Evolutionary conservation across 1,140 invertebrate genomes (phyloP).

Genomic region (Chironomus striatipennis): DNA sequence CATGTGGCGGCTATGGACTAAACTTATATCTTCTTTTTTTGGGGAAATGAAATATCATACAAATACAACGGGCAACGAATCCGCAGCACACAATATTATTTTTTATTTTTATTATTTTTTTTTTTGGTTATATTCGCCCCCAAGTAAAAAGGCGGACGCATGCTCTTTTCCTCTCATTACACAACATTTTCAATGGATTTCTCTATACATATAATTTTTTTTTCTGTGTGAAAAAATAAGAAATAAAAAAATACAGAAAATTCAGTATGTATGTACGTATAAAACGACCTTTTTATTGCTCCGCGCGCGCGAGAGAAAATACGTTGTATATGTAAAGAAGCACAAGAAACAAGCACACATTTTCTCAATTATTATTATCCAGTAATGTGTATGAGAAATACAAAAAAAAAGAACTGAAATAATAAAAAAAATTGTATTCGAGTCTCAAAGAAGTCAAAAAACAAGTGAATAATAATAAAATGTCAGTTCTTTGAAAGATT

Average conservation of each 20-base stretch:
- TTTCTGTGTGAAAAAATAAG: no score
- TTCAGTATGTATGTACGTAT: background rate
- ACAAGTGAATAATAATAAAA: conserved; percentile 24
- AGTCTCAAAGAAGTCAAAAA: background rate
- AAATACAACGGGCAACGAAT: background rate
- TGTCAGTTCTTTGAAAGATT: conserved; percentile 23
- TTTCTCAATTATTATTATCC: conserved; percentile 11
- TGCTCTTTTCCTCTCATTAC: conserved; percentile 12
- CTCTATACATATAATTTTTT: background rate
- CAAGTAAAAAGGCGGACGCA: conserved; percentile 4
- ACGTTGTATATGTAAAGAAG: conserved; percentile 8
- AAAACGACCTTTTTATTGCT: background rate
- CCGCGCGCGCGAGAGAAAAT: conserved; percentile 1
- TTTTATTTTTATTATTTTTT: no score
- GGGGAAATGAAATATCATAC: background rate
- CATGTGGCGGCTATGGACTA: no score
- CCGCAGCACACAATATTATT: background rate
- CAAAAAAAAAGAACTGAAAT: background rate
- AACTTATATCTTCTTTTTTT: no score
- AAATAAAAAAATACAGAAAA: no score
- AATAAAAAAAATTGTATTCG: conserved; percentile 10
- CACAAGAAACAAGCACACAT: background rate
- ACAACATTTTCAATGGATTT: background rate
- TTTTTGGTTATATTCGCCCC: no score
- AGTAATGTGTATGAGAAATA: background rate